Evolutionary conservation across 1,140 invertebrate genomes (phyloP).

Genomic region (Neodiprion pinetum): DNA sequence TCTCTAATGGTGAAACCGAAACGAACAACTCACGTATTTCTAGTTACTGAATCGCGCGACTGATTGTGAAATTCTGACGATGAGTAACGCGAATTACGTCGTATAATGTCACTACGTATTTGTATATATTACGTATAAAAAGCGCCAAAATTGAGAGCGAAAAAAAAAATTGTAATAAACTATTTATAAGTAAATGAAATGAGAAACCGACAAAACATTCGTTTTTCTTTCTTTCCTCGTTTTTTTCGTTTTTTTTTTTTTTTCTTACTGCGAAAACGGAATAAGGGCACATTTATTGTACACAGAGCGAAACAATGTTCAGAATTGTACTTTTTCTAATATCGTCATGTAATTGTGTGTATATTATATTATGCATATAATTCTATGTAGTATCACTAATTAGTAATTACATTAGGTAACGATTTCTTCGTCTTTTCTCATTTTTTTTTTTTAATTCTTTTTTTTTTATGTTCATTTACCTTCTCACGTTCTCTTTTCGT

Average conservation of each 20-base stretch:
- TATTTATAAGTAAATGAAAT: neutral
- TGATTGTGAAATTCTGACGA: no score
- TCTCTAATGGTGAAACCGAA: neutral
- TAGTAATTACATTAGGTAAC: slow-evolving; percentile 2
- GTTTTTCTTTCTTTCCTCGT: no score
- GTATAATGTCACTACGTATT: no score
- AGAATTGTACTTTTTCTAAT: neutral
- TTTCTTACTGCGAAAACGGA: no score
- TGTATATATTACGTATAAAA: no score
- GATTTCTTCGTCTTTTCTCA: neutral
- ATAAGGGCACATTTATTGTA: neutral
- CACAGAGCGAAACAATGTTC: slow-evolving; percentile 1
- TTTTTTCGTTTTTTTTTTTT: no score
- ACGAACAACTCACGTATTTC: neutral
- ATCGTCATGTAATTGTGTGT: neutral
- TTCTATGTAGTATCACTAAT: slow-evolving; percentile 1
- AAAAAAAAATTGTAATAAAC: neutral
- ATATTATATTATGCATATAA: neutral
- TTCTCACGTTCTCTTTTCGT: no score
- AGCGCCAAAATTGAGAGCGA: neutral
- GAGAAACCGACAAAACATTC: neutral
- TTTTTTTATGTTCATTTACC: neutral
- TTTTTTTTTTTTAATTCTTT: neutral
- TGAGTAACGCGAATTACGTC: no score
- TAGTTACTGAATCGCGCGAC: neutral